These are phyloP conservation scores for Simalia tracyae DNA, from an alignment of 2,797 vertebrate species.

Conservation along the genomic window DNA sequence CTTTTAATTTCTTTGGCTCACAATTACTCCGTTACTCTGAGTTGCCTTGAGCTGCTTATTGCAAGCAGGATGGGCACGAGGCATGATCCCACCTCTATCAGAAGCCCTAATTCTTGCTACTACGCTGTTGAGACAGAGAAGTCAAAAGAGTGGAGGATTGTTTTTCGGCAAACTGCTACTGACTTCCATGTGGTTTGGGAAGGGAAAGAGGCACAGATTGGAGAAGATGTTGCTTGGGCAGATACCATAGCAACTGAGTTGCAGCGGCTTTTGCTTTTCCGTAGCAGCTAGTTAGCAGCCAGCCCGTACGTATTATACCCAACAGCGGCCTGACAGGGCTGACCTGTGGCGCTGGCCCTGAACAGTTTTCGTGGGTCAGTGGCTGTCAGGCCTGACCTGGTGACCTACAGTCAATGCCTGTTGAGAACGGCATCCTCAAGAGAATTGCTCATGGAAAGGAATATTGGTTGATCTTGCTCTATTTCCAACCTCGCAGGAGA, in stretches of 20 bases:
- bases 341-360: not conserved
- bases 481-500: slow-evolving; percentile 49
- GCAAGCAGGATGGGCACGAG: no score
- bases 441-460: slow-evolving; percentile 41
- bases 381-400: not conserved
- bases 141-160: not conserved
- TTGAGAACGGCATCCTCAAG: slow-evolving; percentile 36
- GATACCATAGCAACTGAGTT: not conserved
- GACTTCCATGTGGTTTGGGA: not conserved
- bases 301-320: not conserved
- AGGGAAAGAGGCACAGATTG: not conserved
- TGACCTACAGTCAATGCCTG: slow-evolving; percentile 10
- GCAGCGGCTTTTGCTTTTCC: not conserved
- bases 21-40: not conserved
- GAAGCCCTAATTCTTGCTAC: not conserved
- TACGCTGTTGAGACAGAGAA: not conserved
- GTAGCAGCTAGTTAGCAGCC: not conserved
- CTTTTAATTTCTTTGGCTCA: not conserved
- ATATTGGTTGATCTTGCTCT: slow-evolving; percentile 51
- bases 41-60: not conserved
- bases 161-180: not conserved
- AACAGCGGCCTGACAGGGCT: not conserved
- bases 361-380: not conserved
- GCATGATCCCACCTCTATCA: no score
- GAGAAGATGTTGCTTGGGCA: not conserved